Base-by-base conservation (phyloP, 2,113 vertebrate species). In the Sinocyclocheilus anshuiensis region DNA sequence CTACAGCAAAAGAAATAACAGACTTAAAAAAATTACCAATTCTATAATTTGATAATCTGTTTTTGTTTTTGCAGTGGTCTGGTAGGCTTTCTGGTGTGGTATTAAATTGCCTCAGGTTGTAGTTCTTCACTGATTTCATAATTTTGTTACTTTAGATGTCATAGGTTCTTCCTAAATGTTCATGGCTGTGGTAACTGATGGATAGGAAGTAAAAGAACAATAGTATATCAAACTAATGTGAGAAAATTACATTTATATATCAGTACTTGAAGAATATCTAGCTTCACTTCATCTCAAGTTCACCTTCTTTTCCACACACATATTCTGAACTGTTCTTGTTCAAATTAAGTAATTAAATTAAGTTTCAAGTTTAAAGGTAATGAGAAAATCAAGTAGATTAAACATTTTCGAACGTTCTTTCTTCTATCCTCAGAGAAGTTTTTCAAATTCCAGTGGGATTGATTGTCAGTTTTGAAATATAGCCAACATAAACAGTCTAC, bases 381-480 rank as follows among this genome's bases (percentile, higher is more conserved):
- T 42, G 20, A 45, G 20, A n/a, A 45, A 74, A 12, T 13, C 10
- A 45, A 11, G 29, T 10, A 71, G 10, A 45, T 63, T 42, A 65
- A 18, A 24, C 39, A 18, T 7, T 45, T 26, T 61, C 20, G 2
- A 78, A 36, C 18, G 2, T 12, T 75, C 42, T 22, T 42, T 48
- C 22, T 65, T 63, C 42, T 18, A 12, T 67, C 4, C 9, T 67
- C 57, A 67, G 12, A 10, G 67, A 39, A 2, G 72, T n/a, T 48
- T 75, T 76, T 42, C 42, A 69, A 20, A 26, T 22, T 82, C 18
- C 42, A 20, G 3, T 29, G 36, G 20, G 61, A 26, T 2, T 82
- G 42, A 53, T 82, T 50, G 63, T 53, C 45, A 50, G 15, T 67
- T 67, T 69, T 69, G 42, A 82, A 69, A 69, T 22, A 12, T 29